phyloP scores from a whole-genome alignment of 2,113 vertebrate species.

The Brienomyrus longianalis region DNA sequence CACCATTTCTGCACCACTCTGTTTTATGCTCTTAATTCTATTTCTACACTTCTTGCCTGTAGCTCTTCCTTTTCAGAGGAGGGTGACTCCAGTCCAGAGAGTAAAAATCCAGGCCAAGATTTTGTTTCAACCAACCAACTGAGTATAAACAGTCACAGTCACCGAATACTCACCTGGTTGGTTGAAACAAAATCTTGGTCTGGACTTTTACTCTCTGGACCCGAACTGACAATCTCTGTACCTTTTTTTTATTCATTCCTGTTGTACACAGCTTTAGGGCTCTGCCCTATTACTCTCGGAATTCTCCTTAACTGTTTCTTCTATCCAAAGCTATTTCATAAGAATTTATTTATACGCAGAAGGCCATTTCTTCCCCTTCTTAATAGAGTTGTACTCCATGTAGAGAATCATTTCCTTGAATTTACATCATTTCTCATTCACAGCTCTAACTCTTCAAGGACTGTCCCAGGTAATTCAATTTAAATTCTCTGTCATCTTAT shows the following conservation, averaged over 20 bases:
- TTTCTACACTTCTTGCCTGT: not conserved
- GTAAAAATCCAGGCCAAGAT: not conserved
- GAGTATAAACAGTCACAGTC: not conserved
- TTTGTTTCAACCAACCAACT: not conserved
- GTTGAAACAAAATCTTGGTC: not conserved
- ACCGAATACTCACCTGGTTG: not conserved
- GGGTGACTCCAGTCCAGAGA: not conserved
- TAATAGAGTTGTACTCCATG: not conserved
- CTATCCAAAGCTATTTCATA: not conserved
- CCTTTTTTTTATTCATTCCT: not conserved
- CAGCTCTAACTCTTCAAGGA: not conserved
- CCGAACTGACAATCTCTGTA: not conserved
- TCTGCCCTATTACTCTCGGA: not conserved
- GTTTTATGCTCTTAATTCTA: not conserved
- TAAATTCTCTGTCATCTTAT: slow-evolving; percentile 5
- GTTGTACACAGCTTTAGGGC: not conserved
- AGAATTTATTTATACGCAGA: slow-evolving; percentile 11
- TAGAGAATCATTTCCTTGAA: slow-evolving; percentile 6
- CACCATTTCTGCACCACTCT: not conserved
- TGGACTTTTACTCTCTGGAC: not conserved
- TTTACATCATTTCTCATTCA: slow-evolving; percentile 6
- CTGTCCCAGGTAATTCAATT: slow-evolving; percentile 8
- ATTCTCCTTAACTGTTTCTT: not conserved
- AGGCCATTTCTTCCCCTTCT: not conserved
- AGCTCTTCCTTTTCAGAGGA: not conserved